Percentiles rank a stretch among this genome's conserved stretches.
phyloP scores from a whole-genome alignment of 2,797 vertebrate genomes.

The Basileuterus tristriatus region DNA sequence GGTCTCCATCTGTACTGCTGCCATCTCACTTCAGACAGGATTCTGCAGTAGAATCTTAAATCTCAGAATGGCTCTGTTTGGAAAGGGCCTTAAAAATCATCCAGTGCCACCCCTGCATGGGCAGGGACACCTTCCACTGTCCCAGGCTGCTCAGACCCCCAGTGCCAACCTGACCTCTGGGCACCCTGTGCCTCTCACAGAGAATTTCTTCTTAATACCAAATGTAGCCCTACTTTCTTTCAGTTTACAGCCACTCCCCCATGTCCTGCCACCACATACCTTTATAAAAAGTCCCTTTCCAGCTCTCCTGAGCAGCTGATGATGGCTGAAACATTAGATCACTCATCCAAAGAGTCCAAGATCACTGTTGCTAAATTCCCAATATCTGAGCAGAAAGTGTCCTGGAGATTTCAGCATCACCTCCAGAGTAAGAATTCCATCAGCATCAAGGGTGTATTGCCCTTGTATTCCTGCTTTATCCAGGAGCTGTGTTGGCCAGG shows the following conservation, averaged over 20 bases:
- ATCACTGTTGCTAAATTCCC: not conserved
- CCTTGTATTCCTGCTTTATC: not conserved
- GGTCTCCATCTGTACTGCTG: not conserved
- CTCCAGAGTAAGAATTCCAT: not conserved
- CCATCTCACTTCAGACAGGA: not conserved
- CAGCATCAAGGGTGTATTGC: fast-evolving
- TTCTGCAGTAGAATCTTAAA: not conserved
- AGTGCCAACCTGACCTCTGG: not conserved
- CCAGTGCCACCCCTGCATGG: not conserved
- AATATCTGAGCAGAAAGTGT: not conserved
- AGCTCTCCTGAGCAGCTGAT: not conserved
- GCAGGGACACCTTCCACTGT: not conserved
- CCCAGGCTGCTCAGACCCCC: fast-evolving
- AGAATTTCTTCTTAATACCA: not conserved
- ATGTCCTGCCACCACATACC: not conserved
- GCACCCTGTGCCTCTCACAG: not conserved
- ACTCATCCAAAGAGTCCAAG: not conserved
- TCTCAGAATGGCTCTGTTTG: not conserved
- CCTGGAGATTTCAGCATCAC: not conserved
- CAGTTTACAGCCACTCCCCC: not conserved
- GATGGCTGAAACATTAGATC: fast-evolving
- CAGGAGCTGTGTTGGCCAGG: not conserved
- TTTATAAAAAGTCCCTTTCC: not conserved
- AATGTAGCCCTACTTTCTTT: not conserved
- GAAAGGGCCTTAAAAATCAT: not conserved